Conservation (phyloP, 2,113 vertebrate species). For the Nesospiza acunhae region DNA sequence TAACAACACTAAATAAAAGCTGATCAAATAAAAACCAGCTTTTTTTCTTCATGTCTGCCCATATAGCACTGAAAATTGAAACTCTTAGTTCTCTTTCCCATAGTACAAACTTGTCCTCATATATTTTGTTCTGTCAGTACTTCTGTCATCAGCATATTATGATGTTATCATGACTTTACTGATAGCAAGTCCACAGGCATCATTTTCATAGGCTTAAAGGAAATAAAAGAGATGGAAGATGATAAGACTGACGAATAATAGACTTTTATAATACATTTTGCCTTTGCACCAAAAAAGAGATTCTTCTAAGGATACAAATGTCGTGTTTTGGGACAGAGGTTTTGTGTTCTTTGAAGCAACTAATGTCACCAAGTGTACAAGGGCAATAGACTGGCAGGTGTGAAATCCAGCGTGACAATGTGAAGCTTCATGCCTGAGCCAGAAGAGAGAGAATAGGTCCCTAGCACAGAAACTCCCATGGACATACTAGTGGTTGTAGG, state of each 20-base stretch:
- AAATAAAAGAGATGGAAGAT: neutral
- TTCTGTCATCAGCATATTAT: neutral
- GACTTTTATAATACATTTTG: neutral
- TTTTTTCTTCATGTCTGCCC: neutral
- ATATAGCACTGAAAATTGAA: neutral
- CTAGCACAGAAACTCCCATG: fast-evolving
- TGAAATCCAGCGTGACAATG: fast-evolving
- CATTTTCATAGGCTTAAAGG: neutral
- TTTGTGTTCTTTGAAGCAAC: neutral
- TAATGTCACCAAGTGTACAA: neutral
- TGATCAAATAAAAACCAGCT: fast-evolving
- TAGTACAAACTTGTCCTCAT: neutral
- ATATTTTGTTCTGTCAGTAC: neutral
- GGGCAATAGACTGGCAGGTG: neutral
- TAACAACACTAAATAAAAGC: neutral
- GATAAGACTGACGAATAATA: neutral
- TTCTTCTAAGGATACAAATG: neutral
- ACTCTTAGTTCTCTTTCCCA: neutral
- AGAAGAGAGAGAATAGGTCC: fast-evolving
- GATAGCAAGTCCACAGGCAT: neutral
- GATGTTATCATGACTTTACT: neutral
- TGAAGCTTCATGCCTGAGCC: too few species aligned
- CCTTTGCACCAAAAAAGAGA: neutral
- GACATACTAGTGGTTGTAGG: fast-evolving
- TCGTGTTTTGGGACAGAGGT: neutral